These are phyloP conservation scores for Arremon aurantiirostris DNA, from an alignment of 2,797 vertebrate genomes.

Conservation along the genomic window DNA sequence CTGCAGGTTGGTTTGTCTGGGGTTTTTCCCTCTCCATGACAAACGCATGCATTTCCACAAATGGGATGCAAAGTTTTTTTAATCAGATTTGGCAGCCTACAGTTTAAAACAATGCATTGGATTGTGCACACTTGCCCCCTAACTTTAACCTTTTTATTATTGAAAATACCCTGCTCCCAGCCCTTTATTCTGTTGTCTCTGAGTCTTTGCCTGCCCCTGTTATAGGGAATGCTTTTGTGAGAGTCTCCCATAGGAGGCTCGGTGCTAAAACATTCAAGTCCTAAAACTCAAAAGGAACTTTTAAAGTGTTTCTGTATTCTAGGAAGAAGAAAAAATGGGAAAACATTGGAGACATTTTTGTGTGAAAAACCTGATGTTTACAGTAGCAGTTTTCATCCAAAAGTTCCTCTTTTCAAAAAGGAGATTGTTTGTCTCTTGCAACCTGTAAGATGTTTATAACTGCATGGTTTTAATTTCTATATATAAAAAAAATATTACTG, in stretches of 20 bases:
- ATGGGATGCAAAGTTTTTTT: not conserved
- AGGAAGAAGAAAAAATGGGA: not conserved
- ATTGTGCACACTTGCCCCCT: not conserved
- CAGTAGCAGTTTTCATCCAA: not conserved
- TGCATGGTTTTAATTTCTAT: not conserved
- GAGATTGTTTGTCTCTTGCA: not conserved
- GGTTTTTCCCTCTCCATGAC: no score
- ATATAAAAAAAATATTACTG: not conserved
- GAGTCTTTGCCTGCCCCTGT: not conserved
- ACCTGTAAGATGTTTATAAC: not conserved
- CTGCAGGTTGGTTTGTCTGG: no score
- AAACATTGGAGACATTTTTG: not conserved
- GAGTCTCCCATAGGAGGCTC: not conserved
- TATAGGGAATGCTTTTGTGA: not conserved
- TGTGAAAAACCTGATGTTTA: not conserved
- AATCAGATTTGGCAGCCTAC: not conserved
- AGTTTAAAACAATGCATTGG: not conserved
- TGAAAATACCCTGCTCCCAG: not conserved
- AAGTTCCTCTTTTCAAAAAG: not conserved
- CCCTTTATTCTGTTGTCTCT: not conserved
- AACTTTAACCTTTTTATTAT: not conserved
- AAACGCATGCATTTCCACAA: not conserved
- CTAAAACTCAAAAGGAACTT: not conserved
- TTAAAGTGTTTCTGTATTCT: not conserved
- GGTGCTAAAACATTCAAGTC: not conserved